Evolutionary conservation across 2,113 vertebrate genomes (phyloP).

Genomic region (Lycaon pictus): DNA sequence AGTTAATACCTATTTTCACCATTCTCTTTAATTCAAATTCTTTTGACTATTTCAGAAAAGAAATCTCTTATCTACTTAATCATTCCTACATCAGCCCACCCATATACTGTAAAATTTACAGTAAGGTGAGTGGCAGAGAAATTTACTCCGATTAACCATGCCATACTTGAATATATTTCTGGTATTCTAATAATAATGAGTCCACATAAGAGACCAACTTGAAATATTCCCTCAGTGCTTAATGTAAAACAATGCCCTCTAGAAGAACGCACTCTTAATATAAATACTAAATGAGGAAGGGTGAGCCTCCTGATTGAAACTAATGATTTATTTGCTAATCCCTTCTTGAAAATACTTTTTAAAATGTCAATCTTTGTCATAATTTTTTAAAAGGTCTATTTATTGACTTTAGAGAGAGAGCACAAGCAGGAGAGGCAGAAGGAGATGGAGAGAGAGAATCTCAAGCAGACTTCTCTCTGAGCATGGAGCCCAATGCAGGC

Average conservation of each 20-base stretch:
- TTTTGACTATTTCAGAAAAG: constrained; percentile 13
- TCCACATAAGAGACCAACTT: not conserved
- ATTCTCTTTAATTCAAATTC: constrained; percentile 1
- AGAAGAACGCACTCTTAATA: not conserved
- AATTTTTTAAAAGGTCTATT: not conserved
- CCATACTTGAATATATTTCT: constrained; percentile 6
- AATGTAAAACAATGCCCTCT: not conserved
- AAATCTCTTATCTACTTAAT: not conserved
- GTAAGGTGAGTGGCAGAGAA: constrained; percentile 2
- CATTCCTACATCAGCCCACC: not conserved
- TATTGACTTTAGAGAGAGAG: not conserved
- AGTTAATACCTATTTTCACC: not conserved
- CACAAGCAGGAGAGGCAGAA: not conserved
- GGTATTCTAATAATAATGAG: constrained; percentile 27
- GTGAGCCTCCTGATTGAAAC: not conserved
- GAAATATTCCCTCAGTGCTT: not conserved
- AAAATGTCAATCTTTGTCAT: not conserved
- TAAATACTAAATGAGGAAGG: constrained; percentile 9
- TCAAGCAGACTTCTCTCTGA: not conserved
- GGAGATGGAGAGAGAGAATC: not conserved
- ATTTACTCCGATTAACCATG: constrained; percentile 33
- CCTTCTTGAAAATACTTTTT: not conserved
- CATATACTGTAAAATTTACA: not conserved
- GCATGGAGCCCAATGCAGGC: not conserved
- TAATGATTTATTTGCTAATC: not conserved